A percentile compares a stretch with the other conserved stretches of the same genome.
phyloP scores from a whole-genome alignment of 2,888 invertebrate genomes.

The Poecilobothrus nobilitatus region DNA sequence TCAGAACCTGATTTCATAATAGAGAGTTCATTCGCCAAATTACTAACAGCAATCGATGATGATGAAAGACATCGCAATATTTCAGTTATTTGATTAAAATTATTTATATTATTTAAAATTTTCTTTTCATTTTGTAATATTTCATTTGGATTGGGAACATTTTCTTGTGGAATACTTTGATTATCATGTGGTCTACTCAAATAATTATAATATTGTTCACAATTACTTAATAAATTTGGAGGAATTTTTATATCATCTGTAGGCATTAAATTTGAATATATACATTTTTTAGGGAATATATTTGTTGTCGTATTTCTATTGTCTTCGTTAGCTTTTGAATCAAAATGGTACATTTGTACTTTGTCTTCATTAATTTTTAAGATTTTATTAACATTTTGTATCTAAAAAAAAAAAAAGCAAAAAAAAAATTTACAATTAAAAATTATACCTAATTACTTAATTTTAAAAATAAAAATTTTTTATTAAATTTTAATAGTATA shows the following conservation, averaged over 20 bases:
- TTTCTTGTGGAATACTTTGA: neutral
- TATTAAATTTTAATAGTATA: neutral
- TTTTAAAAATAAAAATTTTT: too few species aligned
- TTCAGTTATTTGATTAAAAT: neutral
- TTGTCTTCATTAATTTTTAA: constrained; percentile 3
- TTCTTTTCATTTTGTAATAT: neutral
- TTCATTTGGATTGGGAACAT: neutral
- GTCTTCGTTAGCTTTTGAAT: neutral
- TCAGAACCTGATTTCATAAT: neutral
- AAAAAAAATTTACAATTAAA: neutral
- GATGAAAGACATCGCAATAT: neutral
- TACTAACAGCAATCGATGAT: neutral
- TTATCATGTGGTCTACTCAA: neutral
- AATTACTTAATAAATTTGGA: neutral
- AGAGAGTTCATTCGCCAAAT: neutral
- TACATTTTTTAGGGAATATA: neutral
- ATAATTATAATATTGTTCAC: neutral
- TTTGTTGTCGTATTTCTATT: neutral
- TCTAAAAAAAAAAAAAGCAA: neutral
- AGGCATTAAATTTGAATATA: neutral
- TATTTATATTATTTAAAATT: neutral
- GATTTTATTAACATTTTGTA: neutral
- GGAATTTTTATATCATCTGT: neutral
- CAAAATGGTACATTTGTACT: neutral
- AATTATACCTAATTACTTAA: too few species aligned